Conservation (phyloP, 2,888 invertebrate genomes). For the Panorpa germanica region DNA sequence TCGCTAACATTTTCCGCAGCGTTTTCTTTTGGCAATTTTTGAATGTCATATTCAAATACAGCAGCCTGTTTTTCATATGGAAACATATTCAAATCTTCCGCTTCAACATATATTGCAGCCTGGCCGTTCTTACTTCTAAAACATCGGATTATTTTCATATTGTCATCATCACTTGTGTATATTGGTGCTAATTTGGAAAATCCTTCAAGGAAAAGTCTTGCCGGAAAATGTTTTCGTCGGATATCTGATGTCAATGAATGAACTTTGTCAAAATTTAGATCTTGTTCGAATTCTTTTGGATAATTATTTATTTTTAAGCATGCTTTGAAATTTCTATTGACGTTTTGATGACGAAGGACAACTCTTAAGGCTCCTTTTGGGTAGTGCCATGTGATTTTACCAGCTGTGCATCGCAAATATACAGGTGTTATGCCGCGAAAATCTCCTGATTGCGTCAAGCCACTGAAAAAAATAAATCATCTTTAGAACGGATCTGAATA, state of each 20-base stretch:
- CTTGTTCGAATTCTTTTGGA: no score
- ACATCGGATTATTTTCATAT: conserved; percentile 30
- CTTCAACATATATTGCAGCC: conserved; percentile 47
- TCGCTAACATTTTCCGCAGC: no score
- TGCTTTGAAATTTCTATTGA: conserved; percentile 43
- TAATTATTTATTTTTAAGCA: conserved; percentile 53
- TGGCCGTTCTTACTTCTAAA: conserved; percentile 42
- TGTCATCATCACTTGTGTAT: conserved; percentile 34
- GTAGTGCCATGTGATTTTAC: conserved; percentile 54
- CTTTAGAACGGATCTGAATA: no score
- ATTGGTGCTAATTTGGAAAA: conserved; percentile 34
- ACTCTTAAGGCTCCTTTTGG: conserved; percentile 54
- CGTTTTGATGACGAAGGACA: conserved; percentile 37
- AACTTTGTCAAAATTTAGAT: no score
- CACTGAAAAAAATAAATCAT: conserved; percentile 38
- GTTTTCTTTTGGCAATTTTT: conserved; percentile 30
- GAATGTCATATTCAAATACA: conserved; percentile 49
- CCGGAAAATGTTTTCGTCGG: conserved; percentile 27
- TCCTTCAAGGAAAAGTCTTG: conserved; percentile 46
- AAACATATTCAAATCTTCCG: conserved; percentile 16
- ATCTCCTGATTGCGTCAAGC: conserved; percentile 27
- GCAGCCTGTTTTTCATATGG: conserved; percentile 27
- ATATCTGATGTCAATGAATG: no score
- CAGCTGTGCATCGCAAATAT: conserved; percentile 55
- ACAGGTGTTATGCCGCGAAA: conserved; percentile 53